A percentile compares a stretch with the other conserved stretches of the same genome.
These are phyloP conservation scores for Sesia bembeciformis DNA, from an alignment of 2,888 invertebrate species.

Conservation along the genomic window DNA sequence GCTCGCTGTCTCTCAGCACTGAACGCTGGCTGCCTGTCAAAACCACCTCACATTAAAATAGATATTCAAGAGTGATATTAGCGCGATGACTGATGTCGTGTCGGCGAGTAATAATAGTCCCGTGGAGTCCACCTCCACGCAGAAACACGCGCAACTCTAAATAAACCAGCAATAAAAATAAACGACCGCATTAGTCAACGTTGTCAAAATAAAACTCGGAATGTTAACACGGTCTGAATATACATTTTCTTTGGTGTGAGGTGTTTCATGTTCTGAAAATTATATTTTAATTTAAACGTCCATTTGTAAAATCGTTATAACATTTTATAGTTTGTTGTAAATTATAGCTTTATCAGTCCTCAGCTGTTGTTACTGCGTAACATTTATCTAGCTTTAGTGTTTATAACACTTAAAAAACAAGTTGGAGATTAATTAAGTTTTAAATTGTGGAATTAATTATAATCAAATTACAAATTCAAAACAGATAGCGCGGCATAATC, in stretches of 20 bases:
- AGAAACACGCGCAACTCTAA: constrained; percentile 54
- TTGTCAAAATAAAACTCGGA: constrained; percentile 65
- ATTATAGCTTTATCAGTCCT: too few relatives aligned
- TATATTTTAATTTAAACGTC: not conserved
- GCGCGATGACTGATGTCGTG: constrained; percentile 64
- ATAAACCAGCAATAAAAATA: constrained; percentile 69
- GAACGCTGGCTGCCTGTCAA: constrained; percentile 50
- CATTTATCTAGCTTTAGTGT: too few relatives aligned
- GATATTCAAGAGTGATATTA: constrained; percentile 58
- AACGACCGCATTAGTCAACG: constrained; percentile 68
- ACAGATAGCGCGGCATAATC: constrained; percentile 47
- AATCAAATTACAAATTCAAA: constrained; percentile 48
- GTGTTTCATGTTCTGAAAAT: not conserved
- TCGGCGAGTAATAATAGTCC: constrained; percentile 62
- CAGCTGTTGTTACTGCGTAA: too few relatives aligned
- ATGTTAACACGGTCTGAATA: constrained; percentile 40
- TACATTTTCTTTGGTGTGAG: not conserved
- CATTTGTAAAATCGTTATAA: too few relatives aligned
- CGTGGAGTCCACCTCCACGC: constrained; percentile 45
- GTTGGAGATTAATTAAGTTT: constrained; percentile 32
- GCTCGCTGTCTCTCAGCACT: constrained; percentile 7
- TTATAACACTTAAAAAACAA: constrained; percentile 5
- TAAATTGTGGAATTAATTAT: constrained; percentile 38
- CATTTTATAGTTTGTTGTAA: too few relatives aligned
- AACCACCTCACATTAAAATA: constrained; percentile 51